A percentile compares a stretch with the other conserved stretches of the same genome.
These are phyloP conservation scores for Laticauda colubrina DNA, from an alignment of 2,113 vertebrate genomes.

Conservation along the genomic window DNA sequence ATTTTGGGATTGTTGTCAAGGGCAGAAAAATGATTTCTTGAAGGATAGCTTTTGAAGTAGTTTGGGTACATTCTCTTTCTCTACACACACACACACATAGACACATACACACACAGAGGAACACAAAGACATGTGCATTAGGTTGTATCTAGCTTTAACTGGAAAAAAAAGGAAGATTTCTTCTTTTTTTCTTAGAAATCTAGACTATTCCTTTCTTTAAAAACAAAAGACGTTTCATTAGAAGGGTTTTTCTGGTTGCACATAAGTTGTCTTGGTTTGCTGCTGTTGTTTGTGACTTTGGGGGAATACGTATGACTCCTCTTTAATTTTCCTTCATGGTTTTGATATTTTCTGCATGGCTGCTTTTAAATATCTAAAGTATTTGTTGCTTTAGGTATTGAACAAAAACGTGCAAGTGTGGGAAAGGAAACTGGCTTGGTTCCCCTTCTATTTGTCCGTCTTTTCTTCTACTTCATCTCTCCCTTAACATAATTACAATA, in stretches of 20 bases:
- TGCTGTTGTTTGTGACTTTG: neutral
- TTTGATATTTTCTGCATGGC: neutral
- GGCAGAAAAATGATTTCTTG: slow-evolving; percentile 40
- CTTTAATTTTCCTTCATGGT: neutral
- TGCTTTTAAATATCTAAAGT: neutral
- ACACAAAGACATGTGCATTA: slow-evolving; percentile 4
- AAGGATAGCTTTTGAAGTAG: slow-evolving; percentile 39
- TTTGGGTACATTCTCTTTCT: neutral
- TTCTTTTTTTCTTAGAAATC: neutral
- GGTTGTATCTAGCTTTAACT: slow-evolving; percentile 30
- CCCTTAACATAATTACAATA: neutral
- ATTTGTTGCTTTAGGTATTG: neutral
- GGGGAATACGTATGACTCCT: neutral
- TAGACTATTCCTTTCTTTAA: neutral
- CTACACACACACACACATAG: accelerated
- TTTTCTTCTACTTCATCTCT: neutral
- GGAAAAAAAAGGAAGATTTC: slow-evolving; percentile 25
- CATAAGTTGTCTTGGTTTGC: neutral
- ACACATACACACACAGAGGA: no score
- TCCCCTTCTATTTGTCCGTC: neutral
- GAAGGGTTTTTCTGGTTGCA: neutral
- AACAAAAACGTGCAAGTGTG: no score
- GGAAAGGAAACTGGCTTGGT: neutral
- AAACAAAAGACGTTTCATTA: neutral
- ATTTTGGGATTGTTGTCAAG: slow-evolving; percentile 34